These are phyloP conservation scores for Drosophila leontia DNA, from an alignment of 1,140 invertebrate genomes.

Conservation along the genomic window DNA sequence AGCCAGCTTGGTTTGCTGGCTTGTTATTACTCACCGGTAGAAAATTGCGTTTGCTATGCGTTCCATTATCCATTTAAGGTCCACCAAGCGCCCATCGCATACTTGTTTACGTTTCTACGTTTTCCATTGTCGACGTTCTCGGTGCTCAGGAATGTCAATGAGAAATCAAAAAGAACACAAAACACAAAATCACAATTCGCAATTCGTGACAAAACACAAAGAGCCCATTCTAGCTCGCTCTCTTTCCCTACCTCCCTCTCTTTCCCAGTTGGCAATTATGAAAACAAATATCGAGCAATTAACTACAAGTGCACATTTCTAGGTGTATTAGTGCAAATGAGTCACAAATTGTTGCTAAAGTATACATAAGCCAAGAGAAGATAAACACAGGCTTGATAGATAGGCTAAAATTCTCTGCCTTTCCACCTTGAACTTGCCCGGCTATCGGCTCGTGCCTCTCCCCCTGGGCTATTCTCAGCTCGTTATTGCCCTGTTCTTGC, in stretches of 20 bases:
- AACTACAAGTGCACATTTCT: slow-evolving; percentile 20
- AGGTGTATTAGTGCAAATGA: slow-evolving; percentile 25
- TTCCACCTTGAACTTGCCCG: slow-evolving; percentile 62
- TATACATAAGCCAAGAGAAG: slow-evolving; percentile 22
- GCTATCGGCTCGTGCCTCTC: slow-evolving; percentile 16
- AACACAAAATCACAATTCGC: slow-evolving; percentile 8
- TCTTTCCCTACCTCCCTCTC: slow-evolving; percentile 8
- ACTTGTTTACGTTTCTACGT: slow-evolving; percentile 39
- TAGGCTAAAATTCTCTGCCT: slow-evolving; percentile 14
- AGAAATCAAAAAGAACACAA: slow-evolving; percentile 48
- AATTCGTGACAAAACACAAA: slow-evolving; percentile 66
- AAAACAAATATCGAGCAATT: slow-evolving; percentile 46
- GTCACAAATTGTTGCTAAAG: slow-evolving; percentile 44
- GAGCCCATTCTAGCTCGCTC: slow-evolving; percentile 2
- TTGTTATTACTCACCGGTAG: slow-evolving; percentile 30
- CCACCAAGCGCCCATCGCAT: slow-evolving; percentile 34
- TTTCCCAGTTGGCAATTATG: slow-evolving; percentile 36
- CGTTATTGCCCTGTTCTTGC: slow-evolving; percentile 1
- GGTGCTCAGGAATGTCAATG: slow-evolving; percentile 58
- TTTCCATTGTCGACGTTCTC: slow-evolving; percentile 48
- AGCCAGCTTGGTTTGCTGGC: background rate
- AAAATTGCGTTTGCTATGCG: slow-evolving; percentile 19
- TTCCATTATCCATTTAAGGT: slow-evolving; percentile 22
- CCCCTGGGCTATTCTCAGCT: background rate
- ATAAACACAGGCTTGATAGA: slow-evolving; percentile 21